Conservation (phyloP, 1,140 invertebrate species). For the Solenopsis fugax region DNA sequence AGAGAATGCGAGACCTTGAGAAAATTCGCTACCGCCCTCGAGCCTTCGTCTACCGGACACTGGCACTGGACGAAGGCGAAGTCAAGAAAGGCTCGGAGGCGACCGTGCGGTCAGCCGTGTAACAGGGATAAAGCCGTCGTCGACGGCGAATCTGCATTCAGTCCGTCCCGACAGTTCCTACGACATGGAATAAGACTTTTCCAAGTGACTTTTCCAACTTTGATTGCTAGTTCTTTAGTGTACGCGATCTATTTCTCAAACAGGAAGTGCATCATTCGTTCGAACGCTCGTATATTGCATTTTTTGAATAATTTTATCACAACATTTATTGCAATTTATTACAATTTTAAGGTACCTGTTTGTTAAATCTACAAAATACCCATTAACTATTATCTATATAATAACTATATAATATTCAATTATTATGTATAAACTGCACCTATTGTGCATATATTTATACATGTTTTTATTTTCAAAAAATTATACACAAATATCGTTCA, state of each 20-base stretch:
- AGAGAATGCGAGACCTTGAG: constrained; percentile 13
- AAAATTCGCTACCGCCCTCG: constrained; percentile 3
- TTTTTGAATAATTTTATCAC: not conserved
- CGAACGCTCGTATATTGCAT: not conserved
- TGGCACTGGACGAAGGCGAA: constrained; percentile 23
- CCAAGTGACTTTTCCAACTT: constrained; percentile 3
- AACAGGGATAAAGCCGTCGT: constrained; percentile 24
- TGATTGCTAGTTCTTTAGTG: not conserved
- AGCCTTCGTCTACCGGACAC: not conserved
- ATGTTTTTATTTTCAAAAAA: too few species aligned
- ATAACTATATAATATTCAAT: too few species aligned
- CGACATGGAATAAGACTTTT: not conserved
- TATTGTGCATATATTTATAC: too few species aligned
- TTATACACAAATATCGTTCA: too few species aligned
- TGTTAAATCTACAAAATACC: not conserved
- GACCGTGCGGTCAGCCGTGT: not conserved
- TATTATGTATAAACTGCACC: too few species aligned
- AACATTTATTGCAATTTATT: constrained; percentile 4
- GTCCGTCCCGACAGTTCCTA: not conserved
- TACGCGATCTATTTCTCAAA: not conserved
- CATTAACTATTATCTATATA: not conserved
- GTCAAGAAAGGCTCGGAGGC: constrained; percentile 35
- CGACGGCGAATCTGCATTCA: not conserved
- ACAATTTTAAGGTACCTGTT: not conserved
- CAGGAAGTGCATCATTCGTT: not conserved